Base-by-base conservation (phyloP, 2,113 vertebrate genomes). In the Hipposideros armiger region DNA sequence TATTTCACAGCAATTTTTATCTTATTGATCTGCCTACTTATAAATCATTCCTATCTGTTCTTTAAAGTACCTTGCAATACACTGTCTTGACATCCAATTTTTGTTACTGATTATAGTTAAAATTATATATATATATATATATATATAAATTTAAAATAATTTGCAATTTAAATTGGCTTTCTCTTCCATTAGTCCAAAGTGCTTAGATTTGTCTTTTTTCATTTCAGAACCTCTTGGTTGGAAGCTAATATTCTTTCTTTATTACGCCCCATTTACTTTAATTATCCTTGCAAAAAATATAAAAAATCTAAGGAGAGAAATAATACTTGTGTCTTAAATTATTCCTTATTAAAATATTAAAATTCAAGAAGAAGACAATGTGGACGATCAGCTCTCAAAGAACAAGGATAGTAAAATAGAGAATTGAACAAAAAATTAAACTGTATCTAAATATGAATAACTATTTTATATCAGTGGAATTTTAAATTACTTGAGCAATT, bases 211-310 rank as follows among this genome's bases (percentile, higher is more conserved):
- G 69, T 54, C 76, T 83, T 45, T 47, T 87, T 58, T 70, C 7
- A 92, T 64, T 96, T 96, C 89, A 95, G 45, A 90, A 96, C 64
- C 58, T 84, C n/a, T 83, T 90, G 52, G 19, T 76, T 67, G 24
- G 40, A 80, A 84, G 26, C n/a, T 87, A 87, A 92, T 95, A 95
- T 80, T 95, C 92, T 94, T 96, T 93, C 74, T 94, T 92, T 94
- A 95, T 91, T 88, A 85, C 95, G 32, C 47, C 16, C 40, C 70
- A 97, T 88, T 97, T 95, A 86, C 81, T 95, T 91, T 95, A 94
- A 94, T 86, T 88, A 87, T 74, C 45, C 8, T 86, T 58, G 28
- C 45, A 42, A 64, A 88, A 83, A 64, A 52, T 13, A 81, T 3
- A 9, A 45, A 64, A 28, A 45, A 52, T 9, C 32, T 80, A 66